Evolutionary conservation across 1,140 invertebrate genomes (phyloP), one percentile per base, ranked within the genome.

Genomic region (Pemphigus obesinymphae): DNA sequence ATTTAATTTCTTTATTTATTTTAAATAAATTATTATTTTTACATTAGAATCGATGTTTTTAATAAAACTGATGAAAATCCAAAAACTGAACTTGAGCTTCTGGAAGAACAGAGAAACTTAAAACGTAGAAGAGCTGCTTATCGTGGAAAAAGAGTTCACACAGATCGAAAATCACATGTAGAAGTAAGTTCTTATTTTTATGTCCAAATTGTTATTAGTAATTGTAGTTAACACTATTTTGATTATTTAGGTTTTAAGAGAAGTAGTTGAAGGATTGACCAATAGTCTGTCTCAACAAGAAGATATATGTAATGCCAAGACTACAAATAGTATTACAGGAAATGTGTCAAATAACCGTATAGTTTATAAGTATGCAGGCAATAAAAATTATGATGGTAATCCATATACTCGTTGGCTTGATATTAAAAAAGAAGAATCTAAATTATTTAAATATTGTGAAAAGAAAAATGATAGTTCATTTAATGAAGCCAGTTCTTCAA

Each of bases 91-190:
- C 55, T 82, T 43, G 82, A 82, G 6, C 11, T 82, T 20, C 63
- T 82, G 4, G 34, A 75, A 48, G 82, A 75, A 10, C 55, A 82
- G 72, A 78, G 82, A 68, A 75, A 82, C n/a, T 61, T 75, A 75
- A 82, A 82, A 80, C 72, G 82, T 23, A 78, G 82, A 43, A 80
- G 82, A 58, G 34, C n/a, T n/a, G 75, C 82, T 68, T 75, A 82
- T 82, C 45, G 82, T 34, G 75, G 75, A 43, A 82, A 82, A 82
- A 34, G 61, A 50, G 75, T 82, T 63, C 82, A 82, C 26, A 53
- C 75, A 10, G 63, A 82, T 82, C 61, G 75, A 53, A 82, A 82
- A 80, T 78, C 55, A n/a, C 80, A 82, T 31, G 7, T 53, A n/a
- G 82, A 82, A 53, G 82, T 82, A 29, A 68, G 43, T 63, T 29